A percentile compares a stretch with the other conserved stretches of the same genome.
Conservation (phyloP, 2,797 vertebrate species). For the Eulemur coronatus region DNA sequence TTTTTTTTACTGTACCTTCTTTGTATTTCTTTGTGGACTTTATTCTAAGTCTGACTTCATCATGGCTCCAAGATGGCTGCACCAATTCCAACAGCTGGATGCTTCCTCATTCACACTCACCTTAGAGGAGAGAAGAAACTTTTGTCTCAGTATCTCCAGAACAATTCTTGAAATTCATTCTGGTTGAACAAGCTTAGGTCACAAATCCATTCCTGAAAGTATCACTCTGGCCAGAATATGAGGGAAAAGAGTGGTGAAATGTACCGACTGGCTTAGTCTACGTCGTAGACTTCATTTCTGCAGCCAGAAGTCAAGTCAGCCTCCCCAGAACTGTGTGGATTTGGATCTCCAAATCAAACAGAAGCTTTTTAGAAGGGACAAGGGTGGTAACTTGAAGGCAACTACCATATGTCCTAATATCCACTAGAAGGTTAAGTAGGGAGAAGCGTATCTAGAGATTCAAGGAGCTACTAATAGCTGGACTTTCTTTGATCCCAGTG, state of each 20-base stretch:
- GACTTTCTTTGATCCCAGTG: background rate
- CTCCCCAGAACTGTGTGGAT: background rate
- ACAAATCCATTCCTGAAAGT: background rate
- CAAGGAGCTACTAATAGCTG: background rate
- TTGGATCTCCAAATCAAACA: background rate
- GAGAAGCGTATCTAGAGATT: accelerated
- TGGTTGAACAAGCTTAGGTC: background rate
- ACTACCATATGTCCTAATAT: background rate
- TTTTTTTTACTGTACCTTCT: background rate
- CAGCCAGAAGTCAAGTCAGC: background rate
- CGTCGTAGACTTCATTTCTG: background rate
- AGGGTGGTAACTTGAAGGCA: background rate
- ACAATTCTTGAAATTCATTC: background rate
- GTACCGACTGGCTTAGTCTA: background rate
- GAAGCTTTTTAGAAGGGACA: background rate
- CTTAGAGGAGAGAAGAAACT: background rate
- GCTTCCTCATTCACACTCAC: background rate
- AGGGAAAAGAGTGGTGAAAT: background rate
- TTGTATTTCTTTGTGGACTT: background rate
- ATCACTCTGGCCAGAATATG: background rate
- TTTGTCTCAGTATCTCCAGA: background rate
- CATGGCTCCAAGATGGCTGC: accelerated
- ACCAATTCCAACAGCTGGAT: background rate
- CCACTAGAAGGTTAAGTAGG: background rate
- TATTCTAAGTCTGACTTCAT: background rate